Evolutionary conservation across 2,113 vertebrate species (phyloP), one percentile per base, ranked within the genome.

Genomic region (Circaetus gallicus): DNA sequence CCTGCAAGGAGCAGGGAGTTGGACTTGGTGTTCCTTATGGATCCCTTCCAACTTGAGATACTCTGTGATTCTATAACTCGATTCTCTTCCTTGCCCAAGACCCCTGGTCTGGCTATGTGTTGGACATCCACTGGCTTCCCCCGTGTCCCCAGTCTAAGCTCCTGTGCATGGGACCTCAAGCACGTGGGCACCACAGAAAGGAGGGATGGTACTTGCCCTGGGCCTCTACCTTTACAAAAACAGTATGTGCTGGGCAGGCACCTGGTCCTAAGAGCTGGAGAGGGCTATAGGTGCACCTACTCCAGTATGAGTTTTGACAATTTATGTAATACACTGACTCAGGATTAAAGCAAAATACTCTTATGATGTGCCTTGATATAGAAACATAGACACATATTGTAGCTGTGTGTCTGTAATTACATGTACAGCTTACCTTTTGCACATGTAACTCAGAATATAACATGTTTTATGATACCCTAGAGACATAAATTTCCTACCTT

Each of bases 391-490:
- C 14, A 28, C 7, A 14, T 55, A 31, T 9, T 58, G 21, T 19
- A 83, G 34, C 34, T 32, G 2, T 50, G 15, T 38, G 55, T 82
- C 31, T 0, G 0, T 45, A 42, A 43, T 53, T 62, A 21, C 13
- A 15, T 5, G 8, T 34, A 36, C 20, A 58, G 22, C 7, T 72
- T 31, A 32, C n/a, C 10, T 61, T 82, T 59, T 56, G 8, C 29
- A 42, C 7, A 1, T 6, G 11, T 47, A 91, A 71, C 34, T 72
- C 8, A 13, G 42, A 65, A 8, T 72, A 13, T 56, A 36, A 26
- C 1, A 2, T 21, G 3, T 31, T 76, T 77, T 61, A 22, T 43
- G 15, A 28, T 58, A 55, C 32, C 45, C 19, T 71, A 42, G 55
- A 89, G 32, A n/a, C 11, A 38, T 18, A 26, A 4, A 47, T 81